These are phyloP conservation scores for Cryptoblepharus egeriae DNA, from an alignment of 2,797 vertebrate species.

Conservation along the genomic window DNA sequence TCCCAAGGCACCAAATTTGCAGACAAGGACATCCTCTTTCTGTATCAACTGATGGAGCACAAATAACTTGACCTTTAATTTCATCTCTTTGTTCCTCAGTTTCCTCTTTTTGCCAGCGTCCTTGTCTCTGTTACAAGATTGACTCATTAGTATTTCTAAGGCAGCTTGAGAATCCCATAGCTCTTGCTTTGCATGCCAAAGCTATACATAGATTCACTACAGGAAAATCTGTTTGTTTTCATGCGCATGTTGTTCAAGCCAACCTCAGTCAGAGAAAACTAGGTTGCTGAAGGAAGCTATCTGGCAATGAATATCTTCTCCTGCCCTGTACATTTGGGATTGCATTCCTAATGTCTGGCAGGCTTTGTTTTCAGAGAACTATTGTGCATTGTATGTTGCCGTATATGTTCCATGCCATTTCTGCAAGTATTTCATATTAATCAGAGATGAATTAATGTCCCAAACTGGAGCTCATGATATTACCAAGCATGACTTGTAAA, in stretches of 20 bases:
- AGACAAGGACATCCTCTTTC: background rate
- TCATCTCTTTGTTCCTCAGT: background rate
- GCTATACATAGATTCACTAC: background rate
- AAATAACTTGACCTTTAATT: constrained; percentile 6
- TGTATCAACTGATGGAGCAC: background rate
- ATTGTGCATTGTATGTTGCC: constrained; percentile 36
- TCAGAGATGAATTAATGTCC: constrained; percentile 44
- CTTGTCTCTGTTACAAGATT: constrained; percentile 12
- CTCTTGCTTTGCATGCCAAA: background rate
- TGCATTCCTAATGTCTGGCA: constrained; percentile 17
- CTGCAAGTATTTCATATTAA: constrained; percentile 38
- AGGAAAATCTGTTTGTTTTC: background rate
- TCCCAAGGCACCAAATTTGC: background rate
- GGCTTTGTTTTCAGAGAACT: constrained; percentile 40
- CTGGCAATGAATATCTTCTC: constrained; percentile 42
- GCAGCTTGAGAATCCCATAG: background rate
- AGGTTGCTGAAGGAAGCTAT: constrained; percentile 2
- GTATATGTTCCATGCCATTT: constrained; percentile 29
- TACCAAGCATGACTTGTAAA: constrained; percentile 38
- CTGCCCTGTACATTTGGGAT: constrained; percentile 29
- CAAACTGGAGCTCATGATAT: constrained; percentile 38
- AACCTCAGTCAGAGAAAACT: background rate
- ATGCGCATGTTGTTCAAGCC: constrained; percentile 1
- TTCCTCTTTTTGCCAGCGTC: background rate
- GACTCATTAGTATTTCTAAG: background rate